Evolutionary conservation across 2,797 vertebrate species (phyloP), one percentile per base, ranked within the genome.

Genomic region (Onychomys torridus): DNA sequence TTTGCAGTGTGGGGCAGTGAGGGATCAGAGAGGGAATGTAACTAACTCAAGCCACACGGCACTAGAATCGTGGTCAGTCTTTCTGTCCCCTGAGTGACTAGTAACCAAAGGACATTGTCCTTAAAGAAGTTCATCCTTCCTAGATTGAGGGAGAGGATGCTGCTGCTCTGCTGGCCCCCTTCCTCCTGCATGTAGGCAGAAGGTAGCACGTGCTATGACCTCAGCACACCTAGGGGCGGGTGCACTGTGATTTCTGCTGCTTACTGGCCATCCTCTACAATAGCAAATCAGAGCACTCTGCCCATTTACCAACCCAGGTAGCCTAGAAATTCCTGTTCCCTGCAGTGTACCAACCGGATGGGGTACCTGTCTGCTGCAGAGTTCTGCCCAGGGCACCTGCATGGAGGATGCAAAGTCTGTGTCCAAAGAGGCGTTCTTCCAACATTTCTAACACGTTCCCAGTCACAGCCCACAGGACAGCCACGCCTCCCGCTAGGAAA

Each of bases 391-490:
- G 87, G 17, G 10, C 8, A 25, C 52, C 75, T 29, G 23, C 92
- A 59, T 17, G 21, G 79, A 5, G 2, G 49, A 65, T 1, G 3
- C 46, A 34, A 43, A 25, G 27, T 52, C 40, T 23, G 32, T 16
- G 40, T 67, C 37, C 11, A 9, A 0, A 0, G 0, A 34, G 32
- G 73, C 29, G 52, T 12, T 5, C 46, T 73, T 6, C 0, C 0
- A n/a, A 32, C 71, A 17, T 34, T 55, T 69, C 82, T 25, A 14
- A 23, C 5, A 0, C 2, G 19, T 37, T 73, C 52, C 77, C 40
- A 29, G 40, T 86, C 69, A 52, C 57, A 77, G 23, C 46, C 19
- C 0, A 0, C 40, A 65, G 4, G 5, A 43, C 49, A 21, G 81
- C 46, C 65, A 88, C 16, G 34, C 43, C 37, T 8, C 4, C 6